phyloP scores from a whole-genome alignment of 2,113 vertebrate species.

The Oncorhynchus clarkii region DNA sequence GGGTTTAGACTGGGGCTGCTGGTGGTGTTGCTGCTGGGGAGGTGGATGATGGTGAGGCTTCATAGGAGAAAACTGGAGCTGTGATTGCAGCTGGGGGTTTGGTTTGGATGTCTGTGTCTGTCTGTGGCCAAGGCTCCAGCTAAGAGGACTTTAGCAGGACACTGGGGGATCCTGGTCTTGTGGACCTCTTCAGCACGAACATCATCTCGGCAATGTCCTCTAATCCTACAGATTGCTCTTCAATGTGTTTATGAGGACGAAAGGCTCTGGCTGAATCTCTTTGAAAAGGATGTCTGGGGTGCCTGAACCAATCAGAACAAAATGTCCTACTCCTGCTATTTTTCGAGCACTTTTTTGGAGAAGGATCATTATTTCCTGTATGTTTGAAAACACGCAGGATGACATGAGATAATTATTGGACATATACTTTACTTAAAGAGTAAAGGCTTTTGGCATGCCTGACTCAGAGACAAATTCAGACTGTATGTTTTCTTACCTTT shows the following conservation, averaged over 20 bases:
- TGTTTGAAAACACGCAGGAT: slow-evolving; percentile 48
- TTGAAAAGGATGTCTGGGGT: slow-evolving; percentile 54
- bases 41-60: slow-evolving; percentile 45
- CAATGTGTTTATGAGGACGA: slow-evolving; percentile 51
- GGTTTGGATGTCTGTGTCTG: slow-evolving; percentile 26
- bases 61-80: slow-evolving; percentile 31
- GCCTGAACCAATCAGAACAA: slow-evolving; percentile 56
- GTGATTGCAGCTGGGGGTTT: slow-evolving; percentile 58
- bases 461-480: slow-evolving; percentile 53
- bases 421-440: slow-evolving; percentile 58
- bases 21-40: slow-evolving; percentile 12
- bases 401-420: slow-evolving; percentile 61
- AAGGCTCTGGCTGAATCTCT: slow-evolving; percentile 44
- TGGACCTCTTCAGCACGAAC: slow-evolving; percentile 55
- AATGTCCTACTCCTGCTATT: slow-evolving; percentile 42
- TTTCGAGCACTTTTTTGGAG: slow-evolving; percentile 38
- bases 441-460: slow-evolving; percentile 59
- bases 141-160: slow-evolving; percentile 59
- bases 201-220: slow-evolving; percentile 57
- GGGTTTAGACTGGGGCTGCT: slow-evolving; percentile 28
- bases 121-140: slow-evolving; percentile 46
- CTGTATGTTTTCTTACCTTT: slow-evolving; percentile 31
- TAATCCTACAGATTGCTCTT: slow-evolving; percentile 67
- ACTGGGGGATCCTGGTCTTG: slow-evolving; percentile 40
- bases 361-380: slow-evolving; percentile 60